phyloP scores from a whole-genome alignment of 1,140 invertebrate genomes.

The Melipona quadrifasciata region DNA sequence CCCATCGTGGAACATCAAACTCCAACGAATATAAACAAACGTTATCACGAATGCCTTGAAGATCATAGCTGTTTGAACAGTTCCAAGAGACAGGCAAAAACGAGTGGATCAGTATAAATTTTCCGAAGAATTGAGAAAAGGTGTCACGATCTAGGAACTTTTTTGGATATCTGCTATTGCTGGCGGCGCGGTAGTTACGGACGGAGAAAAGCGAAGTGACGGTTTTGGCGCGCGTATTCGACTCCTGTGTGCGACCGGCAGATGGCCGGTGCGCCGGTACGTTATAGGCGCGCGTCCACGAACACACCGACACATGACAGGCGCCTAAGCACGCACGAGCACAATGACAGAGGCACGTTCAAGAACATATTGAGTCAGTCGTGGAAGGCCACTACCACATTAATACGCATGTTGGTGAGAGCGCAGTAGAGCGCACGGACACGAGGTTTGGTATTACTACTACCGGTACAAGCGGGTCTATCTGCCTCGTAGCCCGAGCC shows the following conservation, averaged over 20 bases:
- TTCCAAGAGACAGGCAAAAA: background rate
- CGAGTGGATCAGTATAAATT: background rate
- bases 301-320: constrained; percentile 48
- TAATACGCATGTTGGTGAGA: constrained; percentile 29
- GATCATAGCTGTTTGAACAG: background rate
- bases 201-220: constrained; percentile 55
- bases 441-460: constrained; percentile 51
- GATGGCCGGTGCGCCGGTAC: constrained; percentile 76
- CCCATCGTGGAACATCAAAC: constrained; percentile 8
- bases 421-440: constrained; percentile 50
- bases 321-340: constrained; percentile 48
- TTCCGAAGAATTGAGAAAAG: background rate
- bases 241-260: constrained; percentile 70
- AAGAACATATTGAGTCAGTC: constrained; percentile 40
- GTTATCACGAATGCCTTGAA: background rate
- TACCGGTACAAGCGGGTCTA: constrained; percentile 59
- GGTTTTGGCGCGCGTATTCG: constrained; percentile 71
- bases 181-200: constrained; percentile 50
- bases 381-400: constrained; percentile 45
- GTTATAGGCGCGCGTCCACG: constrained; percentile 56
- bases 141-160: constrained; percentile 36
- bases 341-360: constrained; percentile 50
- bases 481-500: constrained; percentile 60
- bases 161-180: constrained; percentile 48
- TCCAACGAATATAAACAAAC: constrained; percentile 6